Evolutionary conservation across 2,888 invertebrate species (phyloP), one percentile per base, ranked within the genome.

Genomic region (Branchipolynoe longqiensis): DNA sequence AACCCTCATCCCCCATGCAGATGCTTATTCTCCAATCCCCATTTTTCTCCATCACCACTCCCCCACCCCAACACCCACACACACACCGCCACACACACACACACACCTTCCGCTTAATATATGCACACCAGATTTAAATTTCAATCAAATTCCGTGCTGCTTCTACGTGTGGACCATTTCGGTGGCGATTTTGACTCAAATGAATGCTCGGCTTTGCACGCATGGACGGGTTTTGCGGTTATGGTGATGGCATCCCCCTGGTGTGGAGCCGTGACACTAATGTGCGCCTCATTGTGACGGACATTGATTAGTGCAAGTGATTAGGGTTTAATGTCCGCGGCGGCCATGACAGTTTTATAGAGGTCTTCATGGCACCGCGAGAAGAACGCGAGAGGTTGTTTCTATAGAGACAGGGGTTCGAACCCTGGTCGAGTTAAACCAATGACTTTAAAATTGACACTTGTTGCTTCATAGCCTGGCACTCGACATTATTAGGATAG

Each of bases 271-370:
- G 41, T 36, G 14, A 1, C 14, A 73, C 41, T 41, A 73, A 73
- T 73, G 73, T 18, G 38, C 18, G 4, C 4, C 25, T 25, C 69
- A 69, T 6, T 18, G 33, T 73, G 73, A 73, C 73, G 38, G 73
- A 73, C 40, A 38, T n/a, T 22, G 73, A 73, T 73, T 73, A 73
- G 25, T 18, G 25, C 22, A 73, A 33, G 18, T 73, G 18, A 73
- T 36, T 36, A 41, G 4, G 36, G 38, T 73, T 73, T 73, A 73
- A 73, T 73, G 73, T 73, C 41, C 36, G 36, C 38, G 38, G 18
- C 73, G 38, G 36, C 3, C 22, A 2, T 73, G 73, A 73, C 73
- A 73, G 73, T 40, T 73, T 73, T 1, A 73, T 73, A 48, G 48
- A 48, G 48, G 48, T 48, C 48, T 48, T 8, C n/a, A n/a, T n/a